These are phyloP conservation scores for Melipona quadrifasciata DNA, from an alignment of 1,140 invertebrate genomes.

Conservation along the genomic window DNA sequence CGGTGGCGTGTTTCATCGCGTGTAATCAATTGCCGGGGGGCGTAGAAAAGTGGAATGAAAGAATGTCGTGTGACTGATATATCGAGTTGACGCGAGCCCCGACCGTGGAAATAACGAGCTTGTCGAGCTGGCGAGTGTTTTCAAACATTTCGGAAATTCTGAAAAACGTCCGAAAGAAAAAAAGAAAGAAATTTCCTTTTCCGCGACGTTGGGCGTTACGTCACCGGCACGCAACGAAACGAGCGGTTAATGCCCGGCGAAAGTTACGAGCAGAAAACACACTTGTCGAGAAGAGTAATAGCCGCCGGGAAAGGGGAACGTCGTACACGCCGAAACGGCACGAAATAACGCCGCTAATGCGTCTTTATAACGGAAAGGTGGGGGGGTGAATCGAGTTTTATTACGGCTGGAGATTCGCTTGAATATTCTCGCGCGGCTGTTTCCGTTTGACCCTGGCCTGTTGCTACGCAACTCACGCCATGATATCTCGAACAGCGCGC, in stretches of 20 bases:
- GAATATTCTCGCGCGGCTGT: constrained; percentile 53
- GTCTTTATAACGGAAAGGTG: constrained; percentile 58
- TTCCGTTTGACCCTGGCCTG: constrained; percentile 55
- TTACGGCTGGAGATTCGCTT: constrained; percentile 61
- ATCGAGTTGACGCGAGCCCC: too few species aligned
- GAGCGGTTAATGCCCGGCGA: constrained; percentile 62
- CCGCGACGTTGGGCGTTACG: neutral
- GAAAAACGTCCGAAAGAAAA: too few species aligned
- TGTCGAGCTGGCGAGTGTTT: neutral
- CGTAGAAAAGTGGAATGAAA: neutral
- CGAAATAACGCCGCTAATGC: constrained; percentile 62
- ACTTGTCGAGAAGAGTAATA: constrained; percentile 63
- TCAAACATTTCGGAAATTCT: neutral
- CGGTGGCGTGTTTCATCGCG: constrained; percentile 10
- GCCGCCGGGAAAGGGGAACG: constrained; percentile 37
- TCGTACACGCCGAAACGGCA: constrained; percentile 26
- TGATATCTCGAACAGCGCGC: constrained; percentile 5
- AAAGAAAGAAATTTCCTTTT: neutral
- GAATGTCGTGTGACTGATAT: neutral
- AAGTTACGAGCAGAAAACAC: constrained; percentile 61
- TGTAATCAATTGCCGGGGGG: constrained; percentile 5
- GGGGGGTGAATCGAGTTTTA: constrained; percentile 62
- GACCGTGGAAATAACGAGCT: neutral
- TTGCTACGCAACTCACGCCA: constrained; percentile 59
- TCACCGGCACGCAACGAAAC: constrained; percentile 40